Base-by-base conservation (phyloP, 2,888 invertebrate genomes). In the Leucania comma region DNA sequence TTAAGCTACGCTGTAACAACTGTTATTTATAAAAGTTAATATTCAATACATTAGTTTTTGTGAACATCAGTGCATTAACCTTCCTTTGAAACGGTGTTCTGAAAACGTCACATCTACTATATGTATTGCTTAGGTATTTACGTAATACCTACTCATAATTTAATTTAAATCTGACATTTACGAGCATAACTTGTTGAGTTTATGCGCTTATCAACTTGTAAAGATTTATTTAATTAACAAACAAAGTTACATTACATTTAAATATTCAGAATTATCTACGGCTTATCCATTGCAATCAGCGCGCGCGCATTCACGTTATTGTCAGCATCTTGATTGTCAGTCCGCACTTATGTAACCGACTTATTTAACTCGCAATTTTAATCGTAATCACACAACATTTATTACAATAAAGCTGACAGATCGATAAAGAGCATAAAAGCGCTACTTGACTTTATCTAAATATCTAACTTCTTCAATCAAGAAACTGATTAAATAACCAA, bases 321-420 rank as follows among this genome's bases (percentile, higher is more conserved):
- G 84, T 87, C 81, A 71, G 73, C 71, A 58, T 73, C 65, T 70
- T 69, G 78, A 76, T 72, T 78, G 42, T 53, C 29, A 53, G 72
- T 78, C 74, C 58, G 74, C 75, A 75, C 76, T 86, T 86, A 82
- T 73, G 69, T 84, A 87, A 87, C 73, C 29, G 42, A 65, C 51
- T 76, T 73, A 75, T 74, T 75, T 67, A 62, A 75, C 62, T 78
- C 66, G 65, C 61, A 74, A 78, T 81, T 85, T 65, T 81, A 78
- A 78, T 80, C 73, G 68, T 83, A 77, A 78, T 78, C 78, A 70
- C 66, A 78, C 66, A 77, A 77, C 66, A 77, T 82, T 78, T 75
- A 56, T 35, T 66, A 85, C 81, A 86, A 81, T 78, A 58, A 57
- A 65, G 66, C 78, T 83, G 77, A 75, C 83, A 80, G 75, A 59